Percentiles rank a stretch among this genome's conserved stretches.
phyloP scores from a whole-genome alignment of 2,888 invertebrate genomes.

The Andrena praecox region DNA sequence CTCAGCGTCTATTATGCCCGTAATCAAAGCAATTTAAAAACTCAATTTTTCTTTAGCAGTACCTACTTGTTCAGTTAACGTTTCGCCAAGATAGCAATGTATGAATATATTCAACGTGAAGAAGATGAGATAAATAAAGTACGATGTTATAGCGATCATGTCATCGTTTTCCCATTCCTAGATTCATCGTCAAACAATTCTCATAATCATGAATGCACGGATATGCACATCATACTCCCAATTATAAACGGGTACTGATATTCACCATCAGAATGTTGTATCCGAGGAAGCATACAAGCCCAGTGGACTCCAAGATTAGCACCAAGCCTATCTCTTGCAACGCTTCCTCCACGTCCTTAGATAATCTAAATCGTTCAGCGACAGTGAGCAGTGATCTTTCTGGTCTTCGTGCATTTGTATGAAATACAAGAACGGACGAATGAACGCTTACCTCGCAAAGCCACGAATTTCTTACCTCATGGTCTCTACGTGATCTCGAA shows the following conservation, averaged over 20 bases:
- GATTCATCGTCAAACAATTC: neutral
- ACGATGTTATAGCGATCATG: conserved; percentile 61
- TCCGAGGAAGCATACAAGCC: conserved; percentile 78
- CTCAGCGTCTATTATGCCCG: neutral
- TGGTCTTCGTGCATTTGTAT: conserved; percentile 76
- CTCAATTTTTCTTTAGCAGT: neutral
- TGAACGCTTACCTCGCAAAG: neutral
- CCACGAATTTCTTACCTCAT: conserved; percentile 53
- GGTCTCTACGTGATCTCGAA: conserved; percentile 59
- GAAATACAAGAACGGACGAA: conserved; percentile 70
- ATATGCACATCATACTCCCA: neutral
- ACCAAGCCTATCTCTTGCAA: conserved; percentile 66
- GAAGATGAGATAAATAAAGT: conserved; percentile 71
- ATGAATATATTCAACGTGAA: conserved; percentile 79
- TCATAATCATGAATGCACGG: no score
- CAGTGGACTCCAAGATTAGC: conserved; percentile 77
- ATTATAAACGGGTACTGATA: neutral
- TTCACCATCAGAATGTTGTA: conserved; percentile 78
- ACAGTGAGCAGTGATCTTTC: conserved; percentile 39
- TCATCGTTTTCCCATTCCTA: conserved; percentile 35
- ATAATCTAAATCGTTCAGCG: conserved; percentile 24
- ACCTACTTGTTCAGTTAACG: conserved; percentile 76
- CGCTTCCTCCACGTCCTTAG: conserved; percentile 2
- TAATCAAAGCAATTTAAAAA: neutral
- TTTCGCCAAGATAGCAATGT: conserved; percentile 79